Percentiles rank a stretch among this genome's conserved stretches.
These are phyloP conservation scores for Drosophila limbata DNA, from an alignment of 2,888 invertebrate species.

Conservation along the genomic window DNA sequence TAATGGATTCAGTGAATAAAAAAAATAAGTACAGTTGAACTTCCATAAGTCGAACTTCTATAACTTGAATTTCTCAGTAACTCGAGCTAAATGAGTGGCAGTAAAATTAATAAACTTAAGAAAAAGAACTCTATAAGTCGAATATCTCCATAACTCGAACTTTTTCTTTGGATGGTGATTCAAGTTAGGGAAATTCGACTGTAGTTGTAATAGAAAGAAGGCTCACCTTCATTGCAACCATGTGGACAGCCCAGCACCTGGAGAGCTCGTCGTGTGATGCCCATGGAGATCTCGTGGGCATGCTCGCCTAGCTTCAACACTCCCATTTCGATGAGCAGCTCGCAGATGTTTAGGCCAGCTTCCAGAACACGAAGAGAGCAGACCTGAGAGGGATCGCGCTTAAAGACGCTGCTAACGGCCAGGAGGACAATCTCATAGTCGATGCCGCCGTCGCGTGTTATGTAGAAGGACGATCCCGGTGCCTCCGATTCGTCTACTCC, in stretches of 20 bases:
- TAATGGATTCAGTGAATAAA: no score
- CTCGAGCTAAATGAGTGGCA: no score
- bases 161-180: no score
- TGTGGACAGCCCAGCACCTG: slow-evolving; percentile 97
- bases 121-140: no score
- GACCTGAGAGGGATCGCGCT: slow-evolving; percentile 91
- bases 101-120: no score
- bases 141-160: no score
- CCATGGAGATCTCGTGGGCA: slow-evolving; percentile 85
- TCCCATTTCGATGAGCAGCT: slow-evolving; percentile 95
- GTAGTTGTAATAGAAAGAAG: no score
- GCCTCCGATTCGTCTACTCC: slow-evolving; percentile 95
- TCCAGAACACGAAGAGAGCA: slow-evolving; percentile 96
- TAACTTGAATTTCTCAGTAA: no score
- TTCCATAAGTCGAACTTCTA: no score
- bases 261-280: slow-evolving; percentile 86
- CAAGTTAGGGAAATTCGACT: no score
- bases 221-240: slow-evolving; percentile 92
- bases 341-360: slow-evolving; percentile 95
- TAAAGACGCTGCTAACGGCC: slow-evolving; percentile 94
- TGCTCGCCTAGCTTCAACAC: slow-evolving; percentile 88
- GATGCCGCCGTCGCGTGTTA: slow-evolving; percentile 97
- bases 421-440: slow-evolving; percentile 94
- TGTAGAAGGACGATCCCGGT: slow-evolving; percentile 95
- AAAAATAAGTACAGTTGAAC: no score